phyloP scores from a whole-genome alignment of 2,113 vertebrate species.

The Choloepus hoffmanni region DNA sequence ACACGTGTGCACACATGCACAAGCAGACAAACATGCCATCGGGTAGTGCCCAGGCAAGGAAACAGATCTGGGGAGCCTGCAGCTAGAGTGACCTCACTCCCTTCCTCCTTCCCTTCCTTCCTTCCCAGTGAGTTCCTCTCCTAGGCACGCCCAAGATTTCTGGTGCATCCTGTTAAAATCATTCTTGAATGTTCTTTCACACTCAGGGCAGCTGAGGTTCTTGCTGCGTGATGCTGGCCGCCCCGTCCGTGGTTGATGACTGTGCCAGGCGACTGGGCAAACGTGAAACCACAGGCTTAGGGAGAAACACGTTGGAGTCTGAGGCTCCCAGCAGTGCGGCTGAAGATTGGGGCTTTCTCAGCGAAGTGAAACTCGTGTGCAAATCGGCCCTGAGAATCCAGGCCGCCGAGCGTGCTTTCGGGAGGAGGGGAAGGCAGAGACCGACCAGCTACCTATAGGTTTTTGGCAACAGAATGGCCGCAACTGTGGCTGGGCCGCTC shows the following conservation, averaged over 20 bases:
- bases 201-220: neutral
- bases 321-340: neutral
- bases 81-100: accelerated
- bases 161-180: neutral
- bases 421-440: no score
- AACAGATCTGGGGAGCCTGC: accelerated
- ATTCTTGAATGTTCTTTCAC: neutral
- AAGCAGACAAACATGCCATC: accelerated
- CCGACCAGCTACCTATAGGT: accelerated
- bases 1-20: accelerated
- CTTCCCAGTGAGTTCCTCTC: accelerated
- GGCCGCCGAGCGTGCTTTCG: accelerated
- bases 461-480: accelerated
- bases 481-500: neutral
- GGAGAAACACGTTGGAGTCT: accelerated
- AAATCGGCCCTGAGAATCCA: accelerated
- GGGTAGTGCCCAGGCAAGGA: no score
- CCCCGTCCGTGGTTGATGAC: neutral
- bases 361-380: neutral
- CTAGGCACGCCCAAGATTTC: accelerated
- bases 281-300: accelerated
- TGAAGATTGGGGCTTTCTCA: neutral
- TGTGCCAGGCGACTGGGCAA: neutral
- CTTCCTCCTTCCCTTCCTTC: neutral
- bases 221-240: neutral